These are phyloP conservation scores for Esox niger DNA, from an alignment of 2,113 vertebrate species.

Conservation along the genomic window DNA sequence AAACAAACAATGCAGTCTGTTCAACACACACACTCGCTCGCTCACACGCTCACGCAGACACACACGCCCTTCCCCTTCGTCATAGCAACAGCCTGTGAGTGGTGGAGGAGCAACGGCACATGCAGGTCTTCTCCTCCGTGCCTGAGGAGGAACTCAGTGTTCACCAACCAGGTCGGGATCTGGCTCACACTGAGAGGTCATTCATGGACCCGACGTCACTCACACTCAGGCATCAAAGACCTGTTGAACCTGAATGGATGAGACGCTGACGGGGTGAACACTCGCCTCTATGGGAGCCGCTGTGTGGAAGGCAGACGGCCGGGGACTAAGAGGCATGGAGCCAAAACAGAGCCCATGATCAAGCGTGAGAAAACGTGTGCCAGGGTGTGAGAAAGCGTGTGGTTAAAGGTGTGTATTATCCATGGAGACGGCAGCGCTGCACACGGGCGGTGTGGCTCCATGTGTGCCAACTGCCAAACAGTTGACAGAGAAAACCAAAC, in stretches of 20 bases:
- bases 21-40: not conserved
- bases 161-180: not conserved
- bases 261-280: not conserved
- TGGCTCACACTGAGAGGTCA: constrained; percentile 19
- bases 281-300: not conserved
- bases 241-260: constrained; percentile 37
- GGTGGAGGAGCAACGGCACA: not conserved
- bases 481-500: not conserved
- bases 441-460: not conserved
- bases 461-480: not conserved
- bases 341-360: not conserved
- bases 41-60: not conserved
- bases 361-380: not conserved
- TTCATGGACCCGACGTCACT: constrained; percentile 25
- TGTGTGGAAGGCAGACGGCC: not conserved
- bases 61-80: not conserved
- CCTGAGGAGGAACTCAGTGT: constrained; percentile 7
- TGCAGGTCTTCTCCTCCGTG: constrained; percentile 21
- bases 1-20: too few species aligned
- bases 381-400: not conserved
- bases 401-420: not conserved
- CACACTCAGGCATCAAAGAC: constrained; percentile 37
- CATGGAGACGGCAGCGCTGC: not conserved
- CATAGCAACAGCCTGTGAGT: not conserved
- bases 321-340: constrained; percentile 1